Evolutionary conservation across 2,888 invertebrate species (phyloP), one percentile per base, ranked within the genome.

Genomic region (Tenthredo livida): DNA sequence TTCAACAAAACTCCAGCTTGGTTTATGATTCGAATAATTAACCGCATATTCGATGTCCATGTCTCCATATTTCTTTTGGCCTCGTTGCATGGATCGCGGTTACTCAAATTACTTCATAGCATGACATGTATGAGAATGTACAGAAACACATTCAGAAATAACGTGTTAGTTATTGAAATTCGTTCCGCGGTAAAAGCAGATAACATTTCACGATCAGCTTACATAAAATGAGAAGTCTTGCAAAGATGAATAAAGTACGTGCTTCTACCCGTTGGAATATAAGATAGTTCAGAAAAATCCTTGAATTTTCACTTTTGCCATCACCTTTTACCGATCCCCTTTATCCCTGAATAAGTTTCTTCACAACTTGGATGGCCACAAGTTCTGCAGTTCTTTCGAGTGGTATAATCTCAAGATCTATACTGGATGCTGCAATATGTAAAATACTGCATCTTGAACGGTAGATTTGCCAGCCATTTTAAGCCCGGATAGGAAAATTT

Each of bases 401-500:
- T 54, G 33, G 33, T 54, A 50, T 77, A 33, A 54, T 54, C 54
- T 54, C 77, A 54, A 77, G 54, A 67, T 67, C 17, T 17, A 33
- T 33, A 15, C 67, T 67, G 33, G 17, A 29, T 77, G n/a, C 50
- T n/a, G 29, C 33, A 54, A 77, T 50, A 50, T 54, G 77, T 29
- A 50, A 21, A 50, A 54, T 9, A 50, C 29, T 54, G 54, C 54
- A 54, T 47, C 43, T 47, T 43, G 40, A n/a, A 73, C 43, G 73
- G 73, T 73, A 73, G n/a, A 73, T 43, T 73, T 73, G 29, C 73
- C 73, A 43, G 25, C 10, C 43, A n/a, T 73, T 73, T 73, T 21
- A 73, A 73, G 25, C 25, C 73, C 10, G 29, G 73, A 43, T 43
- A 73, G 12, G 25, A 33, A 10, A 43, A 73, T 73, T 73, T 73